Evolutionary conservation across 2,113 vertebrate genomes (phyloP), one percentile per base, ranked within the genome.

Genomic region (Aegithalos caudatus): DNA sequence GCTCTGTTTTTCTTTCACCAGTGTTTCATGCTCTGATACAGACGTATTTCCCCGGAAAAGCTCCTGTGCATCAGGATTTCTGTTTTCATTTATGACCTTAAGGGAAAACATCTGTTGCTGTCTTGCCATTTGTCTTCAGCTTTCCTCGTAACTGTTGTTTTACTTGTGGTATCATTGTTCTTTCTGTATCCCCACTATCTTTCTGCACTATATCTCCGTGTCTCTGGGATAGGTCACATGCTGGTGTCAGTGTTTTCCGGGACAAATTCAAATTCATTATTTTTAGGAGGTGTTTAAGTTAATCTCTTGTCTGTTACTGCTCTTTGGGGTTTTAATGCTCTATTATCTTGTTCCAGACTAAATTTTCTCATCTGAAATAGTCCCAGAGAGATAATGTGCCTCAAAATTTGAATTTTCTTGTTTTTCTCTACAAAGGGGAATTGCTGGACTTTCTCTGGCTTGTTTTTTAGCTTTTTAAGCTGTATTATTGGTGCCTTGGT

Each of bases 91-190:
- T 81, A 95, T 71, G 70, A 95, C 86, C 94, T 94, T 95, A 90
- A 95, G 87, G 92, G 94, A 97, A 94, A 97, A 96, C 94, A 94
- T 94, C 96, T 97, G 95, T 62, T 94, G 60, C 65, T 81, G n/a
- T 51, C 42, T 53, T 88, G 50, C 65, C 76, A 89, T 97, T 93
- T 94, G 74, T 95, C 96, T 97, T 94, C 77, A 61, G 16, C 74
- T 78, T 91, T 94, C 45, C 91, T 90, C 19, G 2, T 77, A 90
- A 66, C 38, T 60, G 47, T 88, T 94, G 79, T 95, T 94, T 86
- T 74, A 83, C 66, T 95, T 93, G 92, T 56, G 73, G 80, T 86
- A 80, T 78, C 78, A 61, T 67, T 1, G 4, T 81, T 90, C 57
- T 65, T 90, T 73, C 74, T 6, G 7, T 79, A 71, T 31, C 54